These are phyloP conservation scores for Coptodon bakossiorum DNA, from an alignment of 2,113 vertebrate genomes.

Conservation along the genomic window DNA sequence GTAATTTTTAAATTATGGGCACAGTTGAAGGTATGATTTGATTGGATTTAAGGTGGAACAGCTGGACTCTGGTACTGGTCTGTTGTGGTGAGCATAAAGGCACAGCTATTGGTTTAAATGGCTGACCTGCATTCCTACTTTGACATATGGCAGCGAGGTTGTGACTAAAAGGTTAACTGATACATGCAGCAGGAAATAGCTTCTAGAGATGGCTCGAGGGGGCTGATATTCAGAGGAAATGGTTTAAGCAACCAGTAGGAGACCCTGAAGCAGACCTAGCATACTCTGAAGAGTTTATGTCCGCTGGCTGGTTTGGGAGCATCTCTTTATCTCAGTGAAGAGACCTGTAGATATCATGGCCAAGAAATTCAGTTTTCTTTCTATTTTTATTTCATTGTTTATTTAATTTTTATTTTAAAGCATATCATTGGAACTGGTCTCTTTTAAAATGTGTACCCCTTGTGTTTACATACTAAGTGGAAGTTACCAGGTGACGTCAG, in stretches of 20 bases:
- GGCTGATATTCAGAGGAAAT: accelerated
- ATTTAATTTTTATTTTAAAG: accelerated
- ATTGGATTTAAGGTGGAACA: not conserved
- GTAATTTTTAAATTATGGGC: accelerated
- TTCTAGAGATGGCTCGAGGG: not conserved
- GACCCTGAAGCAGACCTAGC: not conserved
- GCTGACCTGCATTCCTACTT: not conserved
- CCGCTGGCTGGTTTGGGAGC: not conserved
- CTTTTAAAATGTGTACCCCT: not conserved
- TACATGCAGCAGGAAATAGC: not conserved
- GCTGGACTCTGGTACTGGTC: not conserved
- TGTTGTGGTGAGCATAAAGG: not conserved
- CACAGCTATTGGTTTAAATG: not conserved
- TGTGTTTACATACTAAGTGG: not conserved
- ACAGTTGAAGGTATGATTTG: not conserved
- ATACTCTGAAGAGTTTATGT: not conserved
- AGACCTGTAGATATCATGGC: accelerated
- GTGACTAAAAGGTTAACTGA: not conserved
- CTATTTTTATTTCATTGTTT: not conserved
- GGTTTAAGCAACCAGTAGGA: not conserved
- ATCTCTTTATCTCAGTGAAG: not conserved
- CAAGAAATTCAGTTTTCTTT: not conserved
- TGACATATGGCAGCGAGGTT: not conserved
- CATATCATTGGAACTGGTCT: not conserved
- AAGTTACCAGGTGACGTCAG: not conserved